Percentiles rank a stretch among this genome's conserved stretches.
phyloP scores from a whole-genome alignment of 2,113 vertebrate species.

The Alligator sinensis region DNA sequence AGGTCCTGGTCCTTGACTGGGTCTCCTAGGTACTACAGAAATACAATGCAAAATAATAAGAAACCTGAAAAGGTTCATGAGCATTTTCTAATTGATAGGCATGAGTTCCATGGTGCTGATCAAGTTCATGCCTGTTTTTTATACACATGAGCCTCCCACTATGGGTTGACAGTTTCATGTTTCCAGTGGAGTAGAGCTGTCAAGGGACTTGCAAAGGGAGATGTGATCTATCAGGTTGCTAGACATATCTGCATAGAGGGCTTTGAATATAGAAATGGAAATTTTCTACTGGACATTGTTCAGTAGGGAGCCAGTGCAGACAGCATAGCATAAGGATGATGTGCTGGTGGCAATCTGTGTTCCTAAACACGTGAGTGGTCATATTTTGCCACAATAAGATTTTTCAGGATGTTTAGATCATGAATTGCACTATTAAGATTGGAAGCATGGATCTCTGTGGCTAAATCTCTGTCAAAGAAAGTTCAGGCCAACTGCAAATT shows the following conservation, averaged over 20 bases:
- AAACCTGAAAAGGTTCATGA: rapidly evolving
- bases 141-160: background rate
- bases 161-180: rapidly evolving
- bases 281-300: background rate
- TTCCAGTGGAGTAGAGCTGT: background rate
- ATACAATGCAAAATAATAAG: background rate
- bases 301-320: rapidly evolving
- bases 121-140: background rate
- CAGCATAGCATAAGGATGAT: rapidly evolving
- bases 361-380: conserved; percentile 37
- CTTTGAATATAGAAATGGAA: background rate
- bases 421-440: conserved; percentile 53
- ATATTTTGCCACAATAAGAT: conserved; percentile 44
- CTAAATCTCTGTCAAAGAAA: conserved; percentile 31
- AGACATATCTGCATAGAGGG: rapidly evolving
- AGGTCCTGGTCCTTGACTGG: background rate
- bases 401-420: conserved; percentile 54
- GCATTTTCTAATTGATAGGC: background rate
- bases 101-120: rapidly evolving
- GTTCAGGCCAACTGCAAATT: background rate
- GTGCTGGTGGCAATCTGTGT: conserved; percentile 37
- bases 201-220: background rate
- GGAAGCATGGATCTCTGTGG: background rate
- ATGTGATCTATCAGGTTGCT: background rate
- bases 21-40: background rate